Evolutionary conservation across 2,797 vertebrate genomes (phyloP), one percentile per base, ranked within the genome.

Genomic region (Crax fasciolata): DNA sequence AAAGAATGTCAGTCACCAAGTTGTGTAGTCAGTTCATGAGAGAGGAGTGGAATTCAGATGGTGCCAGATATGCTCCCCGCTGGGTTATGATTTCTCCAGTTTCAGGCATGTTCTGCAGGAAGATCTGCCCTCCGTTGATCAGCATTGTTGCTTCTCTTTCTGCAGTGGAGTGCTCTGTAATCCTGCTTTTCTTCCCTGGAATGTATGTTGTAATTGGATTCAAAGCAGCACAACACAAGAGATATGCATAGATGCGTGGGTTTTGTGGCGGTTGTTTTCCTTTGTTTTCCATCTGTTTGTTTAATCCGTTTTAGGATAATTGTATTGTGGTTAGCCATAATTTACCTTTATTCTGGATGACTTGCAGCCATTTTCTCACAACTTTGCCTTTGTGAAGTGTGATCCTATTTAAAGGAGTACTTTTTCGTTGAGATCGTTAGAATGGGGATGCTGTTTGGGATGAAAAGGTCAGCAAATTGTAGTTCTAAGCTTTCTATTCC

Each of bases 231-330:
- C 19, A 39, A 23, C 18, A 43, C 18, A 14, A 5, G 52, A 3
- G 12, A 15, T 38, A 13, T 54, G 32, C 48, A 49, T 2, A 61
- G 55, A 17, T 67, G 35, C n/a, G 1, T 0, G 0, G 51, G 21
- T 73, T 86, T 51, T 57, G 13, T 63, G 55, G 48, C 48, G 38
- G 14, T 43, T 51, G 5, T 74, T 91, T 75, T 49, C 73, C 27
- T 39, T 75, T 38, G 23, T 35, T 39, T 39, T 20, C 27, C 6
- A 4, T 11, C 44, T 49, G 15, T 28, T 49, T 28, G 46, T 46
- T 23, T 17, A 59, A 61, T 39, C 35, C 20, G 39, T 16, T 39
- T 27, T 39, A 32, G 10, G 25, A 74, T 46, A 44, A 59, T 48
- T 17, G 7, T 44, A 9, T 46, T 16, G 11, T 17, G 13, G 49